Evolutionary conservation across 2,797 vertebrate species (phyloP).

Genomic region (Harpagifer antarcticus): DNA sequence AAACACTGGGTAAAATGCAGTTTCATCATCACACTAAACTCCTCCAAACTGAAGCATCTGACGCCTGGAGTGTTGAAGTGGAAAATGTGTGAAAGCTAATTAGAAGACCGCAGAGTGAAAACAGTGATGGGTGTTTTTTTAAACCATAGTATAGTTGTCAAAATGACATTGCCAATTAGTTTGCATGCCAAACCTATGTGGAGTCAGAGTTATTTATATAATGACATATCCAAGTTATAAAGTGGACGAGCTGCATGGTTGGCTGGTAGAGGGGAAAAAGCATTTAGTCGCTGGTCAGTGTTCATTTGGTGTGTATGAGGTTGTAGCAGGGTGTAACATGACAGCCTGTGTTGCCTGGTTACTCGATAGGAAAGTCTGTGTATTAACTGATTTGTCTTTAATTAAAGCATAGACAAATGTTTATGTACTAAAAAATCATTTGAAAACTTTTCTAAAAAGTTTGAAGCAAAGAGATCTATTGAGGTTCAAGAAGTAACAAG

Average conservation of each 20-base stretch:
- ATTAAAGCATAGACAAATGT: background rate
- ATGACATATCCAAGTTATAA: background rate
- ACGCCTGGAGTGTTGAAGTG: background rate
- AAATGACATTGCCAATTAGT: slow-evolving; percentile 1
- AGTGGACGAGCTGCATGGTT: slow-evolving; percentile 2
- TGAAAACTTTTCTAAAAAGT: background rate
- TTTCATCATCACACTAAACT: slow-evolving; percentile 6
- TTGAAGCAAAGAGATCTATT: background rate
- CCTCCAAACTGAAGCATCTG: background rate
- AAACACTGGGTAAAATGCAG: slow-evolving; percentile 1
- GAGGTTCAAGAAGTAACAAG: too few species aligned
- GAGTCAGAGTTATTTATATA: background rate
- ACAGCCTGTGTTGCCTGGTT: slow-evolving; percentile 11
- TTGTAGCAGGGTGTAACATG: background rate
- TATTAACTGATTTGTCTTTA: background rate
- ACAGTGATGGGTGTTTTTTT: background rate
- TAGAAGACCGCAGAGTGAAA: slow-evolving; percentile 9
- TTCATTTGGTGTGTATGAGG: background rate
- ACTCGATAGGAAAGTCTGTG: background rate
- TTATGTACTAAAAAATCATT: background rate
- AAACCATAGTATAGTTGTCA: background rate
- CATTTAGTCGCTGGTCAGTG: slow-evolving; percentile 1
- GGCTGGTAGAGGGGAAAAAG: slow-evolving; percentile 8
- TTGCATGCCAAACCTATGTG: background rate
- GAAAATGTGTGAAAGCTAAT: slow-evolving; percentile 1